These are phyloP conservation scores for Halictus ligatus DNA, from an alignment of 2,888 invertebrate species.

Conservation along the genomic window DNA sequence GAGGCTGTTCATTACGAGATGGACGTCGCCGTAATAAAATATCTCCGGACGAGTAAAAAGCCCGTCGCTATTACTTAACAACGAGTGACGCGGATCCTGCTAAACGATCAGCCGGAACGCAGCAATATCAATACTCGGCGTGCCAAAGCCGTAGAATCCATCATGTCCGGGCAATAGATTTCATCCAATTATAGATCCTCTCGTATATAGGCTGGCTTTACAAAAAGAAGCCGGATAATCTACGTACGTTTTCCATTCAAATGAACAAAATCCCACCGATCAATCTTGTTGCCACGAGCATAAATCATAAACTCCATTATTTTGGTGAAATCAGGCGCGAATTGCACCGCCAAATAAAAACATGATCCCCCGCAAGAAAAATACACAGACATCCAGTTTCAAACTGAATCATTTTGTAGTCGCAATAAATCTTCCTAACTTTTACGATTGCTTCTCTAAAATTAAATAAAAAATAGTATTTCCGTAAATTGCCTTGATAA, in stretches of 20 bases:
- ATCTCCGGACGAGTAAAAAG: not conserved
- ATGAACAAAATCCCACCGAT: constrained; percentile 2
- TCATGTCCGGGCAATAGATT: constrained; percentile 49
- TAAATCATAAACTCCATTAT: not conserved
- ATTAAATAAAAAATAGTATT: too few relatives aligned
- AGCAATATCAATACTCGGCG: not conserved
- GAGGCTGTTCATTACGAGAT: not conserved
- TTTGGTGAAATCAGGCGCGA: not conserved
- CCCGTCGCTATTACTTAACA: not conserved
- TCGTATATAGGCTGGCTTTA: not conserved
- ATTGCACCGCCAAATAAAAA: not conserved
- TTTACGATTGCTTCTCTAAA: too few relatives aligned
- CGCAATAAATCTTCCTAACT: too few relatives aligned
- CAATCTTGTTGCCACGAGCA: not conserved
- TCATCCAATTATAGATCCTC: constrained; percentile 59
- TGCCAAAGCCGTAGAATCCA: not conserved
- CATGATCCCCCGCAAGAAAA: not conserved
- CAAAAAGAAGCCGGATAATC: not conserved
- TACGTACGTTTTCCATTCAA: not conserved
- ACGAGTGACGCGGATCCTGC: not conserved
- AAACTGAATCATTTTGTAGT: not conserved
- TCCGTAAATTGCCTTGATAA: too few relatives aligned
- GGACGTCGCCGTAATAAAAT: not conserved
- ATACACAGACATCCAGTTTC: not conserved
- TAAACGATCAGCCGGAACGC: not conserved